Evolutionary conservation across 1,140 invertebrate species (phyloP).

Genomic region (Drosophila kurseongensis): DNA sequence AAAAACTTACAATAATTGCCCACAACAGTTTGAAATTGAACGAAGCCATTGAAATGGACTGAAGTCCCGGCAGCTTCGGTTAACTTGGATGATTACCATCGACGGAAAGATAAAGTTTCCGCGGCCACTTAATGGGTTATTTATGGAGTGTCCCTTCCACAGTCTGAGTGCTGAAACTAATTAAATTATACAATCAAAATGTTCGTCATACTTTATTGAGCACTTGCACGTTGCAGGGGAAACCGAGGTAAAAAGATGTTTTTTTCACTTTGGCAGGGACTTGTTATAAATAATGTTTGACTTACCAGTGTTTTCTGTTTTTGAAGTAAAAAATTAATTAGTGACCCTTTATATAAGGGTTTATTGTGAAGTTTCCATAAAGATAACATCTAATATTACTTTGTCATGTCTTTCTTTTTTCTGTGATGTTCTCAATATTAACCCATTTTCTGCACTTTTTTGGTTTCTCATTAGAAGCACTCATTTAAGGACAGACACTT

Average conservation of each 20-base stretch:
- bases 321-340: not conserved
- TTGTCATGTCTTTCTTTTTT: not conserved
- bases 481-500: no score
- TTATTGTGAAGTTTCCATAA: not conserved
- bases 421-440: not conserved
- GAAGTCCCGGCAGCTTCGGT: slow-evolving; percentile 22
- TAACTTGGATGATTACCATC: slow-evolving; percentile 57
- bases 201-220: slow-evolving; percentile 3
- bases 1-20: slow-evolving; percentile 79
- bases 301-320: not conserved
- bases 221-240: not conserved
- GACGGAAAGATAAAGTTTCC: slow-evolving; percentile 60
- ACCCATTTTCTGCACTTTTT: not conserved
- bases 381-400: not conserved
- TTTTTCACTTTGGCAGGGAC: not conserved
- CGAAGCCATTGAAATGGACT: slow-evolving; percentile 54
- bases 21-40: slow-evolving; percentile 54
- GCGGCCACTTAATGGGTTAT: slow-evolving; percentile 68
- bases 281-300: not conserved
- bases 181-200: slow-evolving; percentile 49
- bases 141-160: slow-evolving; percentile 52
- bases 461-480: no score
- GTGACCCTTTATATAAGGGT: not conserved
- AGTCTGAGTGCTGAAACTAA: slow-evolving; percentile 44
- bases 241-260: not conserved